A percentile compares a stretch with the other conserved stretches of the same genome.
phyloP scores from a whole-genome alignment of 2,113 vertebrate species.

The Chlorodrepanis virens region DNA sequence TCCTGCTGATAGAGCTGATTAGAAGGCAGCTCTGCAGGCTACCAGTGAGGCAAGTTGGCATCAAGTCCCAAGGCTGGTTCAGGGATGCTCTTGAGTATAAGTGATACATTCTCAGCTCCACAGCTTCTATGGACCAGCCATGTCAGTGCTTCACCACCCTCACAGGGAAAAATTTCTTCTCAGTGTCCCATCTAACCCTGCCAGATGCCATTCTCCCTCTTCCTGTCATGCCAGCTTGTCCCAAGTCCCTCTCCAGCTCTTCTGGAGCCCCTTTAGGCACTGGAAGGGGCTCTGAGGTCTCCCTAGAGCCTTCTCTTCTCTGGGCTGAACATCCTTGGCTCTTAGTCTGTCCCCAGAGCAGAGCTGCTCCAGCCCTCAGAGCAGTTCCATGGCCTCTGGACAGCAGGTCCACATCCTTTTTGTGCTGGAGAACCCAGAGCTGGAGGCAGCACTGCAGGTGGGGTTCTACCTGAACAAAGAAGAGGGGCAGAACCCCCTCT shows the following conservation, averaged over 20 bases:
- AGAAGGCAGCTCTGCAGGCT: not conserved
- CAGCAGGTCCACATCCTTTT: not conserved
- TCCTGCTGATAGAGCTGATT: not conserved
- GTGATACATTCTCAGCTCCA: not conserved
- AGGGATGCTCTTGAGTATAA: not conserved
- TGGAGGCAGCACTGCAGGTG: not conserved
- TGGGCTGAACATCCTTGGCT: not conserved
- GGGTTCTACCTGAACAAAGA: not conserved
- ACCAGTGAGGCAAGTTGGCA: not conserved
- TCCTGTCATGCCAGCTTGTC: not conserved
- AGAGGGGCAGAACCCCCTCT: not conserved
- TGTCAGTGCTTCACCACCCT: not conserved
- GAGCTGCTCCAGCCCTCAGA: not conserved
- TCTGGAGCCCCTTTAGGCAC: not conserved
- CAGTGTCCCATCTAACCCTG: not conserved
- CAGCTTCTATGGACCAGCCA: not conserved
- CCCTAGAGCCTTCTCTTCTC: not conserved
- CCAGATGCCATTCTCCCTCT: not conserved
- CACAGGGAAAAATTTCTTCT: not conserved
- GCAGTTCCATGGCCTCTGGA: not conserved
- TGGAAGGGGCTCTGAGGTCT: not conserved
- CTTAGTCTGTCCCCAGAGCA: not conserved
- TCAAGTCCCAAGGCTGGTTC: not conserved
- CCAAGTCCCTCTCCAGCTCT: not conserved
- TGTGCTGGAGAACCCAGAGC: not conserved